Conservation (phyloP, 2,797 vertebrate genomes). For the Arremon aurantiirostris region DNA sequence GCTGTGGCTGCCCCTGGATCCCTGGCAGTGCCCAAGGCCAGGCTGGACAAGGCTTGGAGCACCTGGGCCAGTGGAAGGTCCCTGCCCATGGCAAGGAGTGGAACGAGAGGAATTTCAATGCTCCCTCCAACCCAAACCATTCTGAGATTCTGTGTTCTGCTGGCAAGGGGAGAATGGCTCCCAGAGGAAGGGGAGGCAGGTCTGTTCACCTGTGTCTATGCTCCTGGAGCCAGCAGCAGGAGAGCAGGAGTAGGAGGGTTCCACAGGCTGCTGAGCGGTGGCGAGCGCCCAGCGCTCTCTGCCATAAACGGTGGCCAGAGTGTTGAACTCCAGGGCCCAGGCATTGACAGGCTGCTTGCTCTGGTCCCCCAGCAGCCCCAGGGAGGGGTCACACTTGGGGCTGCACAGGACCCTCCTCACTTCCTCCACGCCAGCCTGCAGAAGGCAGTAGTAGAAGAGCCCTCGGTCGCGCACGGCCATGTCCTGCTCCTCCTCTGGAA, state of each 20-base stretch:
- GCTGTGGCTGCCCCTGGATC: not conserved
- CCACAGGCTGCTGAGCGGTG: slow-evolving; percentile 42
- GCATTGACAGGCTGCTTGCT: slow-evolving; percentile 80
- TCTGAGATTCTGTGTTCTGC: not conserved
- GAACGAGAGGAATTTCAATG: not conserved
- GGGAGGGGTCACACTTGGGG: slow-evolving; percentile 87
- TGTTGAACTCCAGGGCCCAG: slow-evolving; percentile 89
- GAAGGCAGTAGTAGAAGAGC: slow-evolving; percentile 89
- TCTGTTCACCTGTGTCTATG: slow-evolving; percentile 48
- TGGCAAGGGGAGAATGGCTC: not conserved
- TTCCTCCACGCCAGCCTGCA: slow-evolving; percentile 83
- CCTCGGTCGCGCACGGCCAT: slow-evolving; percentile 91
- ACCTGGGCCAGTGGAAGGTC: not conserved
- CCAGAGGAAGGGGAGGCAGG: not conserved
- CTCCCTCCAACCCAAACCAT: not conserved
- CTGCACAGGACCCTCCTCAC: slow-evolving; percentile 81
- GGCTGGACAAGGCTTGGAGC: fast-evolving
- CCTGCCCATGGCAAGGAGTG: not conserved
- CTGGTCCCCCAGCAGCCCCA: slow-evolving; percentile 85
- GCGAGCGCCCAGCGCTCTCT: slow-evolving; percentile 65
- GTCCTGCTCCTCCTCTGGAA: slow-evolving; percentile 88
- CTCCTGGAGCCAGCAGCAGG: not conserved
- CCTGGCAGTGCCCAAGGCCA: not conserved
- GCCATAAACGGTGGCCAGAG: slow-evolving; percentile 81
- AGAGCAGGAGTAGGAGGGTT: not conserved